Evolutionary conservation across 2,888 invertebrate genomes (phyloP), one percentile per base, ranked within the genome.

Genomic region (Heliconius erato): DNA sequence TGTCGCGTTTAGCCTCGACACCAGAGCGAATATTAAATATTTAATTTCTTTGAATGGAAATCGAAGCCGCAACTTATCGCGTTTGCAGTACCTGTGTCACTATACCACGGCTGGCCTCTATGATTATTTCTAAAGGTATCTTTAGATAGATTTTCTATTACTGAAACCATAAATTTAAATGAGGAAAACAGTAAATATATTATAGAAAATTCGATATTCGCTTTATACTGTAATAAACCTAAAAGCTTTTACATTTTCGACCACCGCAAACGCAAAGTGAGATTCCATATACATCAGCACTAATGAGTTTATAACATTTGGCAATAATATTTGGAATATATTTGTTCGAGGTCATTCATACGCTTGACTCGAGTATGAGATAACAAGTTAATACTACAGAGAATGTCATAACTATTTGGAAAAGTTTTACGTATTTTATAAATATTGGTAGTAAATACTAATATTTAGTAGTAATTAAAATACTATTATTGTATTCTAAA

Each of bases 211-310:
- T n/a, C 49, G 5, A 54, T 26, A 76, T 71, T 49, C 35, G 14
- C 28, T 80, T 59, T 26, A 63, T 79, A 44, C 54, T 63, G 69
- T 44, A 76, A 79, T 84, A 84, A 80, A 84, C 32, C 54, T 78
- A 79, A 82, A 84, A 82, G 81, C 84, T 80, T 84, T 81, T 83
- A 77, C 79, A 81, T 83, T 72, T 71, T 65, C 28, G 79, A 72
- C 78, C 77, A 67, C 72, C 68, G 81, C 79, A 79, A 81, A 81
- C 71, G 54, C 80, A 59, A 80, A 78, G 77, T 80, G 69, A 72
- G 49, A 80, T 77, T 83, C 63, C 71, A 77, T 74, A 81, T 83
- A 65, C 40, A 78, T 78, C 82, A 80, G 16, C 54, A 63, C 74
- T 82, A 74, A 79, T 79, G 76, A 77, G 80, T 65, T 79, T 71